Percentiles rank a stretch among this genome's conserved stretches.
phyloP scores from a whole-genome alignment of 2,888 invertebrate genomes.

The Ophonus ardosiacus region DNA sequence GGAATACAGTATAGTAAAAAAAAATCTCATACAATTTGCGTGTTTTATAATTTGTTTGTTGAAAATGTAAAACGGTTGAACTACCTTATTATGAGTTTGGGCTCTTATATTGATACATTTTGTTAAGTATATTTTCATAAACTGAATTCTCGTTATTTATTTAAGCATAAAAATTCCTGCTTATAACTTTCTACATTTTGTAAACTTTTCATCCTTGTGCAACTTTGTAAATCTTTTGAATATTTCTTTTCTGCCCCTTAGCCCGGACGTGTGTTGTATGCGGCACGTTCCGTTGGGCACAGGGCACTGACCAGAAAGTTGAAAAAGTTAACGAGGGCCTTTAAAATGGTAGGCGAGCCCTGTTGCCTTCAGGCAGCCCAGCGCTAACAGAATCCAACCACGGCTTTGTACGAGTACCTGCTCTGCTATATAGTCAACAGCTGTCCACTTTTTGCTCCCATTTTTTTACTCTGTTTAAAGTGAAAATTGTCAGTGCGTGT shows the following conservation, averaged over 20 bases:
- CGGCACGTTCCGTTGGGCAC: slow-evolving; percentile 21
- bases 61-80: too few relatives aligned
- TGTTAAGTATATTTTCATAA: too few relatives aligned
- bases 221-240: too few relatives aligned
- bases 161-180: not conserved
- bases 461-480: slow-evolving; percentile 51
- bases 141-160: too few relatives aligned
- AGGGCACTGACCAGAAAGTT: slow-evolving; percentile 59
- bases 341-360: slow-evolving; percentile 53
- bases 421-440: slow-evolving; percentile 24
- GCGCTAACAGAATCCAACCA: slow-evolving; percentile 48
- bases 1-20: too few relatives aligned
- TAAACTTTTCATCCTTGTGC: too few relatives aligned
- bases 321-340: slow-evolving; percentile 56
- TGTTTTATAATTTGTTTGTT: too few relatives aligned
- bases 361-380: slow-evolving; percentile 30
- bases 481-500: slow-evolving; percentile 59
- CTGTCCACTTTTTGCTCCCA: slow-evolving; percentile 12
- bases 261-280: not conserved
- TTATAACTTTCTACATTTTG: not conserved
- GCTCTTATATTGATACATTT: too few relatives aligned
- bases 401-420: slow-evolving; percentile 37
- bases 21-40: too few relatives aligned
- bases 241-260: not conserved
- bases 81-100: too few relatives aligned